A percentile compares a stretch with the other conserved stretches of the same genome.
phyloP scores from a whole-genome alignment of 2,888 invertebrate species.

The Empis livida region DNA sequence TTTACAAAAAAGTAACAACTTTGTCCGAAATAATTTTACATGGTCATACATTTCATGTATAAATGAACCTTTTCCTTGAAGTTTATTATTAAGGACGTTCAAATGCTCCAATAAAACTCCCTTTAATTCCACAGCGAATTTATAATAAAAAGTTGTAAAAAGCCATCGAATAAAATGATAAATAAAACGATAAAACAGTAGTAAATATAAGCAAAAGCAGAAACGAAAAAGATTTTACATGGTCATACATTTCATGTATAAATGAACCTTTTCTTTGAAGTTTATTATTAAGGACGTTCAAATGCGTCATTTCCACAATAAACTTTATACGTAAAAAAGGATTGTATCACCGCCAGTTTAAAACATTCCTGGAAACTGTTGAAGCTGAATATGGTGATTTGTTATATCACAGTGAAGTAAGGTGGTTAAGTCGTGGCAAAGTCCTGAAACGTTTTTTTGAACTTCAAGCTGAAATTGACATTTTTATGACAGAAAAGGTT shows the following conservation, averaged over 20 bases:
- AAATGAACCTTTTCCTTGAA: background rate
- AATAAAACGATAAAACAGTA: too few relatives aligned
- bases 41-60: background rate
- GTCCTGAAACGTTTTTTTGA: background rate
- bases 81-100: background rate
- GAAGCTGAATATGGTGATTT: constrained; percentile 1
- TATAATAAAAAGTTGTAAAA: too few relatives aligned
- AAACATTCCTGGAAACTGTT: background rate
- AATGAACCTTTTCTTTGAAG: background rate
- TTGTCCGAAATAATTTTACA: background rate
- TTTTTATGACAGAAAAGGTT: background rate
- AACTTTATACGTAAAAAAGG: background rate
- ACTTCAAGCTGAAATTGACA: background rate
- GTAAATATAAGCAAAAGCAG: too few relatives aligned
- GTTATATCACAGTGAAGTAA: background rate
- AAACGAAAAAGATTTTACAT: background rate
- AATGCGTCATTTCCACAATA: background rate
- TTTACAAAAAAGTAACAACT: background rate
- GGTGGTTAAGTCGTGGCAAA: background rate
- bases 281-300: background rate
- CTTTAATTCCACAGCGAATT: too few relatives aligned
- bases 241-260: background rate
- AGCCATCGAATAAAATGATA: too few relatives aligned
- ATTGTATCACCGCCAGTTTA: constrained; percentile 1
- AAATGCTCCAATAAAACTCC: background rate